Base-by-base conservation (phyloP, 2,888 invertebrate genomes). In the Ormia ochracea region DNA sequence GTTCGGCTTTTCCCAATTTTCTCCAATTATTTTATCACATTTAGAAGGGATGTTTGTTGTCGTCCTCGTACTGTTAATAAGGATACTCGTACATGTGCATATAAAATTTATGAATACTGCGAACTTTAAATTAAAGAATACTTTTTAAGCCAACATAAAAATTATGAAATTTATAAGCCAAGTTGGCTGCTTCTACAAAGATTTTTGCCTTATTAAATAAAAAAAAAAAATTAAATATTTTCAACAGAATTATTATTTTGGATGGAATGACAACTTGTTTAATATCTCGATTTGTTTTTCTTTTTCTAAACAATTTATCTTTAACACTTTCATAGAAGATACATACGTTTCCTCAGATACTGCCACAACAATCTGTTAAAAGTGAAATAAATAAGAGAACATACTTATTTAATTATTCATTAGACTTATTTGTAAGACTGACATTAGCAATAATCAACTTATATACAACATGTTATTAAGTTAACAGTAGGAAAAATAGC, bases 251-350 rank as follows among this genome's bases (percentile, higher is more conserved):
- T 36, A 48, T 58, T 48, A 19, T 14, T 41, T 19, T 70, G 38
- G 79, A 79, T 79, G 79, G 79, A 79, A 79, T 79, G 79, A 63
- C 17, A 59, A 45, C 66, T 26, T 69, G 59, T 14, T 59, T 31
- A 45, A 52, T 50, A 26, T 38, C 68, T 26, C 50, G 17, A 38
- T 65, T n/a, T 45, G 2, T 36, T 45, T 33, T 36, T 28, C 0
- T 3, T 48, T 38, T 58, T 28, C 9, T 31, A n/a, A 6, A 26
- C 12, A 17, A 48, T 0, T 69, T 38, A 50, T 17, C 12, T 5
- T 28, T 41, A 19, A 26, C 6, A 58, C 14, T 7, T 31, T 23
- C 14, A 31, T 31, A 52, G 9, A 28, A 28, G 0, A 23, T 36
- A 56, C 56, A 56, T 65, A 73, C 36, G 45, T 38, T 21, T 58